Percentiles rank a stretch among this genome's conserved stretches.
Conservation (phyloP, 2,113 vertebrate genomes). For the Hypomesus transpacificus region DNA sequence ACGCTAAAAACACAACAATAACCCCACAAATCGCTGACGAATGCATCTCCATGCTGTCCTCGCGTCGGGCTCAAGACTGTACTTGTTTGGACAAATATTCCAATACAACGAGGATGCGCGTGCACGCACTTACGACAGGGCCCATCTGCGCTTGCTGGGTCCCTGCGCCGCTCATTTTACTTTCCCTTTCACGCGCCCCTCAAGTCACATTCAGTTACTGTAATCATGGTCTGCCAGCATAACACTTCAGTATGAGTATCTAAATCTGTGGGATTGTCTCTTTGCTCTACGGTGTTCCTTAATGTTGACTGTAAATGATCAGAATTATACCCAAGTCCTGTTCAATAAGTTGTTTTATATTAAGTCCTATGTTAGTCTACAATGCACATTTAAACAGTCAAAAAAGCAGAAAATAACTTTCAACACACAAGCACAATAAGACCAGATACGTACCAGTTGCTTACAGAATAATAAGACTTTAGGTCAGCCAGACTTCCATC, state of each 20-base stretch:
- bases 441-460: too few relatives aligned
- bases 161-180: constrained; percentile 36
- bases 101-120: not conserved
- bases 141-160: constrained; percentile 32
- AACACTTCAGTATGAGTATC: too few relatives aligned
- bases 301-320: too few relatives aligned
- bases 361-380: too few relatives aligned
- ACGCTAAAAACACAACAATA: constrained; percentile 31
- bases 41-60: constrained; percentile 41
- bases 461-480: not conserved
- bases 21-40: constrained; percentile 34
- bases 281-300: too few relatives aligned
- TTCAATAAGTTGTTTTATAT: too few relatives aligned
- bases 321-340: too few relatives aligned
- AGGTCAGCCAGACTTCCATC: not conserved
- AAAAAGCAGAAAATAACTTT: too few relatives aligned
- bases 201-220: not conserved
- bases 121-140: constrained; percentile 13
- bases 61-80: constrained; percentile 33
- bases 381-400: too few relatives aligned
- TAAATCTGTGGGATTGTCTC: too few relatives aligned
- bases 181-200: not conserved
- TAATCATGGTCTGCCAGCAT: too few relatives aligned
- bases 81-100: constrained; percentile 30
- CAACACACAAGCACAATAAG: too few relatives aligned